Conservation (phyloP, 2,888 invertebrate genomes). For the Subacronicta megacephala region DNA sequence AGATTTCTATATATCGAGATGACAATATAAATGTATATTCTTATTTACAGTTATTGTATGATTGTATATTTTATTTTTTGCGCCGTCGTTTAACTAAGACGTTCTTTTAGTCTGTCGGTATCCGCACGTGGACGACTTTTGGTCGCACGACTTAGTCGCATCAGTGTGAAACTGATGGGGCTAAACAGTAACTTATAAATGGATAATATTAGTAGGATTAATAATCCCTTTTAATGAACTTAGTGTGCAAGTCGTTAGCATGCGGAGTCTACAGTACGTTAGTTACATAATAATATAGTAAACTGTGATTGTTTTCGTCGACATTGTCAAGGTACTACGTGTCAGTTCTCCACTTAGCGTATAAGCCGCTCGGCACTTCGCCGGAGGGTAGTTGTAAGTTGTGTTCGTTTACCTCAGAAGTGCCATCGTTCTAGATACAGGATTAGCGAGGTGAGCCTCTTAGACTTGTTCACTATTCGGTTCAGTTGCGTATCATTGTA, state of each 20-base stretch:
- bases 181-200: not conserved
- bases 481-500: constrained; percentile 24
- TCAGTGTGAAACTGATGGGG: constrained; percentile 8
- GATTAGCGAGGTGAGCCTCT: constrained; percentile 47
- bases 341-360: constrained; percentile 61
- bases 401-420: constrained; percentile 84
- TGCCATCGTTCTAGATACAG: constrained; percentile 74
- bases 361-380: constrained; percentile 54
- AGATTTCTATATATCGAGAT: constrained; percentile 87
- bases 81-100: constrained; percentile 60
- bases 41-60: constrained; percentile 84
- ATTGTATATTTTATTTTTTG: constrained; percentile 71
- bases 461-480: constrained; percentile 31
- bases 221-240: constrained; percentile 2
- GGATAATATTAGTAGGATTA: not conserved
- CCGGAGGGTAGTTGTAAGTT: constrained; percentile 74
- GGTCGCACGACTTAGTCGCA: constrained; percentile 19
- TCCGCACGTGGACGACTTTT: constrained; percentile 38
- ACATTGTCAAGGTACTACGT: constrained; percentile 78
- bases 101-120: constrained; percentile 51
- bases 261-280: constrained; percentile 24
- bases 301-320: constrained; percentile 79
- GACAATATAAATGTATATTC: constrained; percentile 86
- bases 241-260: constrained; percentile 21
- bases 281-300: constrained; percentile 59